Conservation (phyloP, 2,797 vertebrate species). For the Cryptoprocta ferox region DNA sequence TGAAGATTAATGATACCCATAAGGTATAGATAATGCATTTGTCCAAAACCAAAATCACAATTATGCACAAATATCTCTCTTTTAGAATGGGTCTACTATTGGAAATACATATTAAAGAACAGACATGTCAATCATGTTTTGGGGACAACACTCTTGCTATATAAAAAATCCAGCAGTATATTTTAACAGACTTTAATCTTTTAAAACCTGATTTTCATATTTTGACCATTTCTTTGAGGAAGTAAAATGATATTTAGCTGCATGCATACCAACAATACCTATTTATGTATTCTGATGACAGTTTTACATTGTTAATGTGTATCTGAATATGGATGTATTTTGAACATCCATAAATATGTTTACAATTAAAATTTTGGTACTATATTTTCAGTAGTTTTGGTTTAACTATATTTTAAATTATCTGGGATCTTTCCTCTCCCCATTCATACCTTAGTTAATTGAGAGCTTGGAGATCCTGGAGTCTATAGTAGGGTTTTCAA, state of each 20-base stretch:
- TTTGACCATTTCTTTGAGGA: constrained; percentile 25
- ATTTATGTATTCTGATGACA: not conserved
- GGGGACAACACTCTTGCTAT: not conserved
- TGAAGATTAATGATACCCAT: not conserved
- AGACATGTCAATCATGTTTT: not conserved
- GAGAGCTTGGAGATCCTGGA: not conserved
- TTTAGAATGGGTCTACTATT: not conserved
- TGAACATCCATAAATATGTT: constrained; percentile 40
- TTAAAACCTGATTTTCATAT: constrained; percentile 51
- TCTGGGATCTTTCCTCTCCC: not conserved
- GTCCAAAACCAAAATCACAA: constrained; percentile 12
- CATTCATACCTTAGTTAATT: not conserved
- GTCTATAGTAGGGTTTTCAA: not conserved
- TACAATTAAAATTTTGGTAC: constrained; percentile 17
- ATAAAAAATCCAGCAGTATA: not conserved
- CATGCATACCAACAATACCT: not conserved
- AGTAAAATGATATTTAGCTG: not conserved
- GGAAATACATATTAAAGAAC: not conserved
- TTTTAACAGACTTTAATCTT: constrained; percentile 40
- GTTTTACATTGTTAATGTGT: constrained; percentile 9
- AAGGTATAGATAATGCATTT: not conserved
- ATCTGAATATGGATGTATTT: not conserved
- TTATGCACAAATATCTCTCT: not conserved
- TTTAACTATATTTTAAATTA: not conserved
- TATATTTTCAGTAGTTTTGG: not conserved